Base-by-base conservation (phyloP, 2,797 vertebrate genomes). In the Pogonophryne albipinna region DNA sequence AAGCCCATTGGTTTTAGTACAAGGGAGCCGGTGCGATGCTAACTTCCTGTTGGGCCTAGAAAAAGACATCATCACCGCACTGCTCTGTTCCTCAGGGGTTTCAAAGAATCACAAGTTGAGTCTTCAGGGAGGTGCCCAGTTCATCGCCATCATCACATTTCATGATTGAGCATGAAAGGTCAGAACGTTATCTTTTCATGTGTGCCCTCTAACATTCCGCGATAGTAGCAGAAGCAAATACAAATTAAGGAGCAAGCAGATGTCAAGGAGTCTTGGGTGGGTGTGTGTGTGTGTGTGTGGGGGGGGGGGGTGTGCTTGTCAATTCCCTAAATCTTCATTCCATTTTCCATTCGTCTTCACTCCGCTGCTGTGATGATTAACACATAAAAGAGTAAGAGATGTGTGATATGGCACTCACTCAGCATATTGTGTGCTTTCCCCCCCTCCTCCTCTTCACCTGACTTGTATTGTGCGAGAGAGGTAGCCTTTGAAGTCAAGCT, bases 401-500 rank as follows among this genome's bases (percentile, higher is more conserved):
- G 80, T 88, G 79, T 57, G 83, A 88, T 87, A 80, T 65, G 75
- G 68, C 72, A 16, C 67, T 73, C 80, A 44, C 84, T 76, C 71
- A 67, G 80, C 83, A 72, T 76, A 91, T 87, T 81, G 79, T 72
- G 73, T 51, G 76, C 84, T 75, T 81, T 46, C 47, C 51, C 11
- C 31, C 8, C 46, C 34, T 1, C 19, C 50, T 51, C 50, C 58
- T 15, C 55, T 62, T 67, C 82, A 90, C 91, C 90, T 91, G 87
- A 88, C 87, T 86, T 27, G 67, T 76, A 89, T 83, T 88, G 66
- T 85, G 82, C 82, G 69, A 71, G 76, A 76, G 74, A 77, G 65
- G 78, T 31, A 20, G 74, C 52, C 91, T 95, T 93, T 94, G 91
- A 94, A 92, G 89, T 91, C 59, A 58, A 81, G 82, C 72, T 74